Percentiles rank a stretch among this genome's conserved stretches.
phyloP scores from a whole-genome alignment of 2,888 invertebrate genomes.

The Unio pictorum region DNA sequence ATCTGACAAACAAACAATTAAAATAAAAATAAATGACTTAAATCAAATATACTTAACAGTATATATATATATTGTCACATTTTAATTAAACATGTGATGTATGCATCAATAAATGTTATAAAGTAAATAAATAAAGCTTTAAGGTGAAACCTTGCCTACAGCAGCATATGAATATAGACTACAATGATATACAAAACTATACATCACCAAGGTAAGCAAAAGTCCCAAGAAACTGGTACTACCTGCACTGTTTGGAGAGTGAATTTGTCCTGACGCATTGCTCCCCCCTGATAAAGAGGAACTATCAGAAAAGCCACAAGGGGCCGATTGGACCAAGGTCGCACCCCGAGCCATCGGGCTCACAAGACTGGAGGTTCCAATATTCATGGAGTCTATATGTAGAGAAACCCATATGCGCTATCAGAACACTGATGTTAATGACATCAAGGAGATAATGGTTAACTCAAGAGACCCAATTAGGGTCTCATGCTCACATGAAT shows the following conservation, averaged over 20 bases:
- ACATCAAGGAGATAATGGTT: neutral
- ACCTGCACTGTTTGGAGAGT: constrained; percentile 50
- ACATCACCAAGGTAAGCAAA: neutral
- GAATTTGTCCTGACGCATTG: constrained; percentile 53
- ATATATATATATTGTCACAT: too few relatives aligned
- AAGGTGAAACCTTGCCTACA: too few relatives aligned
- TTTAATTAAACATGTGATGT: too few relatives aligned
- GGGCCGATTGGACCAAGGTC: constrained; percentile 55
- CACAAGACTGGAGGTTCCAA: constrained; percentile 37
- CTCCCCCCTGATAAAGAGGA: constrained; percentile 50
- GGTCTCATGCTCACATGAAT: too few relatives aligned
- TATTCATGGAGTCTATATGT: constrained; percentile 53
- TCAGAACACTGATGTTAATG: neutral
- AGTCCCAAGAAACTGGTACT: constrained; percentile 64
- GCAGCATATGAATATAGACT: too few relatives aligned
- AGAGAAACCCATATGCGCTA: constrained; percentile 62
- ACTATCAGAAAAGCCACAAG: constrained; percentile 49
- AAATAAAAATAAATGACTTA: too few relatives aligned
- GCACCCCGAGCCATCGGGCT: constrained; percentile 45
- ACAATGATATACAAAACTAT: too few relatives aligned
- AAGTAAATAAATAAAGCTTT: too few relatives aligned
- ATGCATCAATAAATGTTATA: too few relatives aligned
- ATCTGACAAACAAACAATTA: too few relatives aligned
- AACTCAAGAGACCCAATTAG: too few relatives aligned
- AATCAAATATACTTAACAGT: too few relatives aligned